Base-by-base conservation (phyloP, 2,888 invertebrate genomes). In the Cryptocephalus primarius region DNA sequence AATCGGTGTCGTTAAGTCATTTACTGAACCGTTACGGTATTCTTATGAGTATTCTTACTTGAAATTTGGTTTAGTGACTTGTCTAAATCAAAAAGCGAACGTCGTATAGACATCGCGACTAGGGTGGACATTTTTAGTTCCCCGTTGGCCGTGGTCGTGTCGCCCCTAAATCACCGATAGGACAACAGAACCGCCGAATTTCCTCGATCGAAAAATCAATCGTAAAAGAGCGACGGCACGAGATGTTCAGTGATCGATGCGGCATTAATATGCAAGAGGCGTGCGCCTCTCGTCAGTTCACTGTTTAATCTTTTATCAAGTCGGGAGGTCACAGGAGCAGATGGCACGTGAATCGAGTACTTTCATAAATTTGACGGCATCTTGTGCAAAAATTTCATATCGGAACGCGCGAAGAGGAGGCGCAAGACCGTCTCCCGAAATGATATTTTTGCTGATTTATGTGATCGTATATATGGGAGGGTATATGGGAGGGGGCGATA, bases 291-390 rank as follows among this genome's bases (percentile, higher is more conserved):
- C 45, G 50, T 44, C 51, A 51, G 46, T 48, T 33, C 44, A 44
- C 42, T 46, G 44, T 55, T 58, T 58, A 58, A 58, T 57, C 52
- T 58, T 36, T 36, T 36, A 36, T 36, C 36, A 36, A 36, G 36
- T 36, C 36, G 36, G 36, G 12, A 36, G 36, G 12, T 36, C 36
- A 36, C 36, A 12, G 12, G 12, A n/a, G 36, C 36, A 36, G 36
- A 36, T 36, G 36, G 36, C 36, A 36, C 36, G 11, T n/a, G 36
- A 36, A 11, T 36, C 12, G 36, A 36, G 36, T 36, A 36, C 36
- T 36, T 58, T 56, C 63, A 64, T 65, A 65, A 65, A 65, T 65
- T 64, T 59, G 59, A 61, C 62, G 59, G 59, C 63, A 63, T 60
- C 62, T 63, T 62, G 60, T 58, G 62, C 60, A 60, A 59, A 57